phyloP scores from a whole-genome alignment of 2,888 invertebrate species.

The Drosophila multiciliata region DNA sequence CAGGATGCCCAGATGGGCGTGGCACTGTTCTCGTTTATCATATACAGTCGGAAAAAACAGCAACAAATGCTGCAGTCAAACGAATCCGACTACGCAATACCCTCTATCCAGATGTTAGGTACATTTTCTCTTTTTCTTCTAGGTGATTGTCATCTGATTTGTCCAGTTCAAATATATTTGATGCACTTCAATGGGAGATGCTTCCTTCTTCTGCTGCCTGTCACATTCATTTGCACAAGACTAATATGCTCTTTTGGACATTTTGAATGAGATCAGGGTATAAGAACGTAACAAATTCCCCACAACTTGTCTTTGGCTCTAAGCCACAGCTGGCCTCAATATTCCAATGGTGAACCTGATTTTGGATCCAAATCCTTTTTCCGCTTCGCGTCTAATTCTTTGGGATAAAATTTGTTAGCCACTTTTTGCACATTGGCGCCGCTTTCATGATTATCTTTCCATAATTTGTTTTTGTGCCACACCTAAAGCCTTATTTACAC shows the following conservation, averaged over 20 bases:
- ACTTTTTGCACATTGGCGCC: conserved; percentile 17
- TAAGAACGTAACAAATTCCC: conserved; percentile 45
- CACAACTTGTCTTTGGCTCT: conserved; percentile 58
- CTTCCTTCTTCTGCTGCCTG: not conserved
- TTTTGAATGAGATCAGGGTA: not conserved
- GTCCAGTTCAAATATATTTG: not conserved
- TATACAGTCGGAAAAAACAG: conserved; percentile 27
- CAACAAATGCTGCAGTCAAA: not conserved
- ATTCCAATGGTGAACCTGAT: conserved; percentile 26
- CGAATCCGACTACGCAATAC: not conserved
- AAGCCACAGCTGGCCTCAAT: conserved; percentile 46
- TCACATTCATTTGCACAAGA: not conserved
- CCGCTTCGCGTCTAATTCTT: not conserved
- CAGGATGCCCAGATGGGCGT: conserved; percentile 28
- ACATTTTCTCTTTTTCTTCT: not conserved
- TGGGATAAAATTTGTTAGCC: conserved; percentile 9
- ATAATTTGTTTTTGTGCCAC: conserved; percentile 15
- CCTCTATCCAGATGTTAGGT: not conserved
- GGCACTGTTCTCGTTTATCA: conserved; percentile 52
- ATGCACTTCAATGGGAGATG: not conserved
- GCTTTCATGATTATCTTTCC: conserved; percentile 15
- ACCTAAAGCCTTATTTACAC: conserved; percentile 29
- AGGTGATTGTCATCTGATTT: not conserved
- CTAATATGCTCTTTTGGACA: not conserved
- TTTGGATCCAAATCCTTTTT: conserved; percentile 25